A percentile compares a stretch with the other conserved stretches of the same genome.
Evolutionary conservation across 2,888 invertebrate species (phyloP).

Genomic region (Amitus sp.): DNA sequence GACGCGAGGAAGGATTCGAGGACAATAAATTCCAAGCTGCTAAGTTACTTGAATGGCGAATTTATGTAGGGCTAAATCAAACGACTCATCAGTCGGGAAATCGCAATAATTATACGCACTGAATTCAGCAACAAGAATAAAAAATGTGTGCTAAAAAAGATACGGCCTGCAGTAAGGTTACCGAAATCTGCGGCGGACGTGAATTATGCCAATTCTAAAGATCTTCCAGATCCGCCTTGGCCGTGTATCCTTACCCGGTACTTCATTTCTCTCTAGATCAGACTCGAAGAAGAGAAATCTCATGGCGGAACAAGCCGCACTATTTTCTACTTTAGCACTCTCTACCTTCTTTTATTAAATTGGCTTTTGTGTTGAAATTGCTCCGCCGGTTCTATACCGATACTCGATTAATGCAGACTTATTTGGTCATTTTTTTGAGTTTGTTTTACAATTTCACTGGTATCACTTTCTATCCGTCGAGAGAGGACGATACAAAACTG

Average conservation of each 20-base stretch:
- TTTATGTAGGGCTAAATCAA: no score
- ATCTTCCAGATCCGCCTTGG: conserved; percentile 57
- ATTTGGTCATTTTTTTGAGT: conserved; percentile 1
- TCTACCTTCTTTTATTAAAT: conserved; percentile 29
- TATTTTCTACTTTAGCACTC: conserved; percentile 16
- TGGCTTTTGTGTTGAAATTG: no score
- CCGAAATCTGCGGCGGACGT: conserved; percentile 44
- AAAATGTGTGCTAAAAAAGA: not conserved
- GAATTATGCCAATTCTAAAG: conserved; percentile 58
- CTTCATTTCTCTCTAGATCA: conserved; percentile 44
- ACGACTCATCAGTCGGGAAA: no score
- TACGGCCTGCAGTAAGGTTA: not conserved
- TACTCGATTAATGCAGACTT: not conserved
- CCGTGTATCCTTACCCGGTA: conserved; percentile 53
- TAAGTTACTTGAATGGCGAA: conserved; percentile 23
- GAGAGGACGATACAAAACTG: conserved; percentile 55
- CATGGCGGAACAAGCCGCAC: not conserved
- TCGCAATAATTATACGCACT: not conserved
- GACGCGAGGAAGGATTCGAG: conserved; percentile 25
- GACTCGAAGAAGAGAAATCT: conserved; percentile 22
- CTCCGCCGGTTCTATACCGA: no score
- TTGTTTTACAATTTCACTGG: conserved; percentile 10
- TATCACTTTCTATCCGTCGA: conserved; percentile 26
- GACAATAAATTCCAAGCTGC: conserved; percentile 26
- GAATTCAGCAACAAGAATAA: no score